Evolutionary conservation across 2,888 invertebrate species (phyloP), one percentile per base, ranked within the genome.

Genomic region (Apodemia zela): DNA sequence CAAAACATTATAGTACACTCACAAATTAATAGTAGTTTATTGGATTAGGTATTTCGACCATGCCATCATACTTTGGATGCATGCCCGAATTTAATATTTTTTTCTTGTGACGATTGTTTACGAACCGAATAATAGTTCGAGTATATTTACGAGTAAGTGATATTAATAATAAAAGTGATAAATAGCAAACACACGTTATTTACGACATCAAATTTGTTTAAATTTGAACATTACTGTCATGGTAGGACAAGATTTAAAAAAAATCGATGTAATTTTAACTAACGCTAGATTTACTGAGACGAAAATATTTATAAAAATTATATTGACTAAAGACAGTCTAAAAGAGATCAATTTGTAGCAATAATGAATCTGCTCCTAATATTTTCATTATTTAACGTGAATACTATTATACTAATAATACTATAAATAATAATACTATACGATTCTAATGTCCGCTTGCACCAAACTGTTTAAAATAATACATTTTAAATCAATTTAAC

Each of bases 151-250:
- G 5, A 5, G 4, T 54, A n/a, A 59, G 59, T 29, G 38, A 17
- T 29, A 59, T 63, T 59, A 63, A 59, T 63, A 58, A 33, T 59
- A 63, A 59, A 29, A 63, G 59, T 47, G 57, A 63, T 57, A 33
- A 54, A 58, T 47, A 21, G 25, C 29, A 57, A 54, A 54, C 25
- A 65, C 57, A 67, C 57, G 58, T 59, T 59, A 64, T n/a, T 65
- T 66, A 70, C 70, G 69, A 71, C 72, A 72, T 65, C 67, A 67
- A 72, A 38, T 38, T 10, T 58, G 59, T 68, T 68, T 69, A 69
- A 70, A 71, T 68, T 70, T 68, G 69, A 73, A 71, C 71, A 69
- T 25, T 54, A 54, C 6, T 3, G 18, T 6, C 5, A 1, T 6
- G 15, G 15, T 42, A 42, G 7, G 3, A 38, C 13, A 38, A 38